Evolutionary conservation across 2,797 vertebrate species (phyloP).

Genomic region (Typhlichthys eigenmanni): DNA sequence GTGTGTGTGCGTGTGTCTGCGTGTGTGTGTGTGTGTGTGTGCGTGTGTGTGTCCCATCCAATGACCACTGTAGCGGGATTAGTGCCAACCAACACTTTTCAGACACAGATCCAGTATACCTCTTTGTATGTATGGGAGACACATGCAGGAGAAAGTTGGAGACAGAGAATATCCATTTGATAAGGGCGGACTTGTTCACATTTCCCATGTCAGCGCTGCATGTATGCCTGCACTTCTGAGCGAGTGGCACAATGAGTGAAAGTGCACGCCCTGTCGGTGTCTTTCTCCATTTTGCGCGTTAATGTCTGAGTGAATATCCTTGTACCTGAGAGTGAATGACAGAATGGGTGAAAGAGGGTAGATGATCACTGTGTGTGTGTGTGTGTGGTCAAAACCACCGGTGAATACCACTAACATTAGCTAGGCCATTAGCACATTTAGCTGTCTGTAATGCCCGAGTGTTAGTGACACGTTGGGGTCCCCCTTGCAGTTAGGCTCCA

Average conservation of each 20-base stretch:
- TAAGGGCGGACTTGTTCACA: constrained; percentile 7
- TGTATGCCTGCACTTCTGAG: constrained; percentile 4
- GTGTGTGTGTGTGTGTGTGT: too few relatives aligned
- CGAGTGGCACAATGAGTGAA: constrained; percentile 43
- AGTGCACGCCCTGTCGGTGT: constrained; percentile 26
- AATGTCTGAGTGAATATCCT: constrained; percentile 68
- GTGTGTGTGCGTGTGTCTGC: too few relatives aligned
- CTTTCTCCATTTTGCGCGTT: constrained; percentile 39
- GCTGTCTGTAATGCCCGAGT: constrained; percentile 69
- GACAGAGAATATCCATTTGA: constrained; percentile 13
- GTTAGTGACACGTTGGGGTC: constrained; percentile 75
- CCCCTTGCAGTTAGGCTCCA: constrained; percentile 70
- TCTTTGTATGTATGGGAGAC: too few relatives aligned
- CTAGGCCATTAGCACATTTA: constrained; percentile 76
- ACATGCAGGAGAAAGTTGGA: neutral
- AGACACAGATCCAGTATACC: too few relatives aligned
- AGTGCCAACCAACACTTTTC: too few relatives aligned
- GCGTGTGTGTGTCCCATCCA: too few relatives aligned
- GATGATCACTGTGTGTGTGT: constrained; percentile 20
- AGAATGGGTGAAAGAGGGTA: constrained; percentile 43
- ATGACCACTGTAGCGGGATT: too few relatives aligned
- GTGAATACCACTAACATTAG: constrained; percentile 77
- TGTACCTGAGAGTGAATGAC: constrained; percentile 63
- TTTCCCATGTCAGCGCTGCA: constrained; percentile 16
- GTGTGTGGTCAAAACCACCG: constrained; percentile 63